Conservation (phyloP, 2,113 vertebrate species). For the Zapornia atra region DNA sequence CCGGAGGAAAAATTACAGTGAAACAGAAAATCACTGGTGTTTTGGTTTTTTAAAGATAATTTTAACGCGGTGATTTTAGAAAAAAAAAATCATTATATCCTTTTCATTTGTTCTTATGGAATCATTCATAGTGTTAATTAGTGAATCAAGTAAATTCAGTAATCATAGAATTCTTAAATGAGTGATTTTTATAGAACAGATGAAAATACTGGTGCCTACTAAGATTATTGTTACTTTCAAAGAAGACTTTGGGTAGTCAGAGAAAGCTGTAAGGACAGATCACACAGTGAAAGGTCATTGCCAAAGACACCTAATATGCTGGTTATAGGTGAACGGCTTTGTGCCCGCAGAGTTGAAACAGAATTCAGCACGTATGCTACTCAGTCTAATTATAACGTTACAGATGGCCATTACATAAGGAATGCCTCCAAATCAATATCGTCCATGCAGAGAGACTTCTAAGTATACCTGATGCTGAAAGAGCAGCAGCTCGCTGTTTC, state of each 20-base stretch:
- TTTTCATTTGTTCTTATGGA: background rate
- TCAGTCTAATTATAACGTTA: slow-evolving; percentile 29
- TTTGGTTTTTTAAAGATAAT: background rate
- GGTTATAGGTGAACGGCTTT: background rate
- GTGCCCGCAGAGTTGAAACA: background rate
- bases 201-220: background rate
- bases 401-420: slow-evolving; percentile 56
- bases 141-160: background rate
- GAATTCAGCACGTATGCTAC: background rate
- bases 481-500: background rate
- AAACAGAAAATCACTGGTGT: background rate
- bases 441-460: background rate
- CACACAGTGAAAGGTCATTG: background rate
- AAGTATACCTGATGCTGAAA: slow-evolving; percentile 13
- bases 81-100: background rate
- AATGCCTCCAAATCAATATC: slow-evolving; percentile 31
- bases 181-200: background rate
- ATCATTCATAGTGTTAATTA: background rate
- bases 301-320: background rate
- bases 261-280: background rate
- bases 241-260: background rate
- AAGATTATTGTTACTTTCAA: background rate
- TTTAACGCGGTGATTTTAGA: background rate
- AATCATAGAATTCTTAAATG: background rate
- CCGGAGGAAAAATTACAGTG: background rate